phyloP scores from a whole-genome alignment of 2,113 vertebrate species.

The Catharus minimus region DNA sequence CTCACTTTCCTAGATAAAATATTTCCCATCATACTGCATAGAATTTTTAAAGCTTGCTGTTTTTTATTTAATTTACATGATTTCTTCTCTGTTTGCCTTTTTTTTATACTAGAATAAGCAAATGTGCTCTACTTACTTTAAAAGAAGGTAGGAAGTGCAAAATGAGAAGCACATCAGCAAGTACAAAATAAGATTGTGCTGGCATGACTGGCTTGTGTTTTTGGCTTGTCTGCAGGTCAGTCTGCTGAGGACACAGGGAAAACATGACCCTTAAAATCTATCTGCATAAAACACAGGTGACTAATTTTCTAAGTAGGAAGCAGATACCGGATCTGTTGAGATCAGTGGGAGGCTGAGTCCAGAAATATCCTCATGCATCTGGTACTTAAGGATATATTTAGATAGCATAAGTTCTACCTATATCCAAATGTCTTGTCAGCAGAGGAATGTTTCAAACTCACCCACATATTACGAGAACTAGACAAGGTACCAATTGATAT shows the following conservation, averaged over 20 bases:
- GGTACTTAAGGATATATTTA: background rate
- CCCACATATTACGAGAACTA: background rate
- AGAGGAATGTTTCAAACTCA: background rate
- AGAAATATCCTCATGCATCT: conserved; percentile 22
- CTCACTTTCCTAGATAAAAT: background rate
- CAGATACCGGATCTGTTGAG: background rate
- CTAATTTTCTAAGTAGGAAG: background rate
- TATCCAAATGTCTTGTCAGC: background rate
- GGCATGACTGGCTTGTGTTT: background rate
- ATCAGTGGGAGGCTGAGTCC: background rate
- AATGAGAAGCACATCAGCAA: background rate
- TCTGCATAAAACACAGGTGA: background rate
- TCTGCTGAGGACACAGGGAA: background rate
- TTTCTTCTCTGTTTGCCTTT: background rate
- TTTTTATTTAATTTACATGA: background rate
- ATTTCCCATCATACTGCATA: background rate
- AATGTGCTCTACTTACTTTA: background rate
- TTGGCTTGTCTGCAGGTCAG: background rate
- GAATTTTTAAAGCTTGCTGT: background rate
- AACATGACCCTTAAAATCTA: background rate
- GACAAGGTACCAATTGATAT: background rate
- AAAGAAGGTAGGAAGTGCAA: background rate
- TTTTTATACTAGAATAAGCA: background rate
- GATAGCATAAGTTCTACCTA: background rate
- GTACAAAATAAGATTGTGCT: background rate